Evolutionary conservation across 23 tunicate genomes (phyloP), one percentile per base, ranked within the genome.

Genomic region (Aplidium turbinatum): DNA sequence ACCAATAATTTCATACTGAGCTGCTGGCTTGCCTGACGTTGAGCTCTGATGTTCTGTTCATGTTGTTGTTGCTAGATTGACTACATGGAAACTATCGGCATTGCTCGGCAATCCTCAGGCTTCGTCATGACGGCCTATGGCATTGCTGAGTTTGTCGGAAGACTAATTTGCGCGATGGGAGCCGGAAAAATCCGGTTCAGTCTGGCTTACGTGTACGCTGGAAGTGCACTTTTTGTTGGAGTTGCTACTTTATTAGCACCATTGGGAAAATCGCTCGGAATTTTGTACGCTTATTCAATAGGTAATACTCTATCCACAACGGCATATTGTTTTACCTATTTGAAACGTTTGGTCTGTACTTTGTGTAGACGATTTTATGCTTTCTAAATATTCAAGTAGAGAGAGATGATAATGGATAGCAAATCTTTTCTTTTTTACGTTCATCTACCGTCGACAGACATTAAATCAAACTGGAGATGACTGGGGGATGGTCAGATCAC

Each of bases 111-210:
- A 9, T 19, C 38, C n/a, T 33, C 86, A 33, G 78, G 83, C 22
- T 73, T 73, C 85, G 97, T 91, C 3, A 51, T 91, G 82, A 84
- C 91, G 30, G 90, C 87, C 21, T 91, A 84, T 35, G 97, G 97
- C 0, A 74, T 84, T 18, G 72, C 97, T 4, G 97, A 91, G 73
- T 81, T 91, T 50, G 68, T 29, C 6, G 97, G 97, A 33, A 73
- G 97, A 54, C 40, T 91, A 13, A 16, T 91, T 25, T 84, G 90
- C 78, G 97, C 97, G 1, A 18, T 62, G 31, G 63, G 55, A 11
- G 91, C 91, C 25, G 91, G 77, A 35, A 84, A 74, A 58, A 68
- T 91, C 51, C 75, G 66, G 25, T 91, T 91, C 35, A 73, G 91
- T 35, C 80, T 84, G 1, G 81, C 86, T 23, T 91, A 84, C 38